A percentile compares a stretch with the other conserved stretches of the same genome.
Conservation (phyloP, 2,113 vertebrate genomes). For the Corythornis cristatus region DNA sequence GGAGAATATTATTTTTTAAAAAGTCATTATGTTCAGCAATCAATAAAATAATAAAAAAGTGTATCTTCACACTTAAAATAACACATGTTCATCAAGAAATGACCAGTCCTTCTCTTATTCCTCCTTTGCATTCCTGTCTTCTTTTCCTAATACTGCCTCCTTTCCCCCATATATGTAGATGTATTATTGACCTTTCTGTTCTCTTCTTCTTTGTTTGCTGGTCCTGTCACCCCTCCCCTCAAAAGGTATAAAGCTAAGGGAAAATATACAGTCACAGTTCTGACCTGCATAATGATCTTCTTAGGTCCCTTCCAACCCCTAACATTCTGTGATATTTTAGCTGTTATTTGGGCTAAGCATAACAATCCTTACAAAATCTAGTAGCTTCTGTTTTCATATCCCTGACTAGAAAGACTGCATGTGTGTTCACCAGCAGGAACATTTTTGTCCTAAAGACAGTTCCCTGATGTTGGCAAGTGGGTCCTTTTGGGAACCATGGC, state of each 20-base stretch:
- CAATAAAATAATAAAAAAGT: background rate
- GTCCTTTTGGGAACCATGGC: background rate
- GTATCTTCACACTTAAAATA: background rate
- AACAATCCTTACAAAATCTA: background rate
- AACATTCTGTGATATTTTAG: background rate
- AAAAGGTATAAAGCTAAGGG: background rate
- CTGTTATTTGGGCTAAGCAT: background rate
- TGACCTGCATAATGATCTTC: accelerated
- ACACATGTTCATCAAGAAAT: background rate
- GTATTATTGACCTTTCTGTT: background rate
- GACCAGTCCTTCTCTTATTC: background rate
- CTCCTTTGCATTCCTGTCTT: background rate
- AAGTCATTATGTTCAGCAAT: background rate
- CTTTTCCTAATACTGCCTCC: background rate
- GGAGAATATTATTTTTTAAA: background rate
- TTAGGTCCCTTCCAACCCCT: no score
- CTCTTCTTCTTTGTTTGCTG: background rate
- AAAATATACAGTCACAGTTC: background rate
- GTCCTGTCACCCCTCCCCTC: background rate
- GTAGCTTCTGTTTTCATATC: background rate
- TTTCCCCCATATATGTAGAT: background rate
- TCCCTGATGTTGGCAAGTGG: background rate
- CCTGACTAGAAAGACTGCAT: background rate
- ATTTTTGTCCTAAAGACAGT: background rate
- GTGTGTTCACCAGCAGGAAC: background rate